These are phyloP conservation scores for Umimayanthus chanpuru DNA, from an alignment of 92 coral and sea anemone genomes.

Conservation along the genomic window DNA sequence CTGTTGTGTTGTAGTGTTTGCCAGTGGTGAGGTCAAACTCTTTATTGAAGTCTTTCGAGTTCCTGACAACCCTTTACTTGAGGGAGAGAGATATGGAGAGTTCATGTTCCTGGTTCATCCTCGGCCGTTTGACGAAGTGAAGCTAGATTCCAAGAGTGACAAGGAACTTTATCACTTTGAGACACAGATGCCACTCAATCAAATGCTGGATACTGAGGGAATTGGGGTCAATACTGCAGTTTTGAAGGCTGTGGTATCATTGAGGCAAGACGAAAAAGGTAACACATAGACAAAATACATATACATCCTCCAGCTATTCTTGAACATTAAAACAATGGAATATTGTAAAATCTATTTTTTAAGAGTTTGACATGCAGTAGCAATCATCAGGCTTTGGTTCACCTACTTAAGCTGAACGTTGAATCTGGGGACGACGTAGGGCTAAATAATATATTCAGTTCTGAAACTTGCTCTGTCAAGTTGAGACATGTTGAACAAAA, in stretches of 20 bases:
- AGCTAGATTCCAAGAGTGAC: background rate
- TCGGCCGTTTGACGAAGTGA: slow-evolving; percentile 28
- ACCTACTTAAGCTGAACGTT: no score
- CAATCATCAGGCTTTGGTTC: no score
- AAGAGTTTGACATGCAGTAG: no score
- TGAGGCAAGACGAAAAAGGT: slow-evolving; percentile 17
- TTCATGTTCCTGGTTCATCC: slow-evolving; percentile 16
- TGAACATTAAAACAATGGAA: no score
- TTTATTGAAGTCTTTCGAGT: slow-evolving; percentile 34
- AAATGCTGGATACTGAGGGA: slow-evolving; percentile 14
- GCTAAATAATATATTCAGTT: no score
- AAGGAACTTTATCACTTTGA: slow-evolving; percentile 27
- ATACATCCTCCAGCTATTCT: no score
- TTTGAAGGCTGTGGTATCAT: slow-evolving; percentile 27
- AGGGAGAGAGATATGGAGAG: slow-evolving; percentile 32
- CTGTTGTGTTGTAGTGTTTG: slow-evolving; percentile 24
- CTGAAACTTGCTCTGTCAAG: no score
- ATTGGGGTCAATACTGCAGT: slow-evolving; percentile 20
- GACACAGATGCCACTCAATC: slow-evolving; percentile 32
- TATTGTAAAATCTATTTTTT: no score
- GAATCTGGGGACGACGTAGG: no score
- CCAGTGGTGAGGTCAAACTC: slow-evolving; percentile 13
- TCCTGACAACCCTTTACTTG: slow-evolving; percentile 15
- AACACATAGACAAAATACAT: background rate
- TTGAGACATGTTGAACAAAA: no score